These are phyloP conservation scores for Apodemus agrarius DNA, from an alignment of 2,797 vertebrate genomes.

Conservation along the genomic window DNA sequence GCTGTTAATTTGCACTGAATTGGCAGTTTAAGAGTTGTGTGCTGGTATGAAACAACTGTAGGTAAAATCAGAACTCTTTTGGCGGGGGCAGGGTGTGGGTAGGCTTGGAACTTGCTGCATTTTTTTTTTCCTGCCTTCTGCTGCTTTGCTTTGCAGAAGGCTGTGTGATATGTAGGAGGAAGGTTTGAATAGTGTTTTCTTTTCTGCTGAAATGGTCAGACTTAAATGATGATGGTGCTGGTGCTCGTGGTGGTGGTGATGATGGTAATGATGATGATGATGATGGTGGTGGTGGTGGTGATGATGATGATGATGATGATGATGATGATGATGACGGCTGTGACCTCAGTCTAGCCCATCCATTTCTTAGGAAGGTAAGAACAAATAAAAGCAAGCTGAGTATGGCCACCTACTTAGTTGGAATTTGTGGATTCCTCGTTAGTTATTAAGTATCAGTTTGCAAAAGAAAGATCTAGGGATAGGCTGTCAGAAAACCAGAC, in stretches of 20 bases:
- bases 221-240: neutral
- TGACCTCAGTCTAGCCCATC: neutral
- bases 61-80: neutral
- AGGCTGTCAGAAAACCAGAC: conserved; percentile 37
- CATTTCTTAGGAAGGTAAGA: neutral
- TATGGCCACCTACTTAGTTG: neutral
- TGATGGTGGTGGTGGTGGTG: neutral
- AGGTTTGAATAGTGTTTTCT: neutral
- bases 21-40: neutral
- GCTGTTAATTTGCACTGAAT: neutral
- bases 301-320: neutral
- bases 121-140: neutral
- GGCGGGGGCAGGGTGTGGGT: neutral
- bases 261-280: neutral
- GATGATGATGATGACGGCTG: too few relatives aligned
- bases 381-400: conserved; percentile 15
- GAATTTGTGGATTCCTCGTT: neutral
- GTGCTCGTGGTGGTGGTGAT: neutral
- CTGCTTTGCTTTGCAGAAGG: neutral
- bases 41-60: neutral
- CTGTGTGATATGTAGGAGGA: neutral
- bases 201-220: neutral
- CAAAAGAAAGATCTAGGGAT: neutral
- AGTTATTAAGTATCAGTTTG: neutral
- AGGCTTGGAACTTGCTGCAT: neutral